Percentiles rank a stretch among this genome's conserved stretches.
Evolutionary conservation across 2,888 invertebrate species (phyloP).

Genomic region (Scaptomyza flava): DNA sequence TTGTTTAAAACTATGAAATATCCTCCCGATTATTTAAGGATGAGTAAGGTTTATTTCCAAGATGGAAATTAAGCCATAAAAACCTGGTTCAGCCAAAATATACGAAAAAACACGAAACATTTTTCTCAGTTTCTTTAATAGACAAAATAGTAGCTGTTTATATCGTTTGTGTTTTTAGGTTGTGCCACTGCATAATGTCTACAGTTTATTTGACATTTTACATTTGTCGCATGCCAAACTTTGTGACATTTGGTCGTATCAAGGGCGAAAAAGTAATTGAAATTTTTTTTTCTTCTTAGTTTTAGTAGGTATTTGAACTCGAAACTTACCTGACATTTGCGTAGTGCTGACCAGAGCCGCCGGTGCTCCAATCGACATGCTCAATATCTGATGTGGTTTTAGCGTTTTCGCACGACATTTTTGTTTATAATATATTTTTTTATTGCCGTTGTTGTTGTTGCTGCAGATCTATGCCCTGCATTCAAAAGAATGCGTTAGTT

Average conservation of each 20-base stretch:
- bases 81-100: too few species aligned
- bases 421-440: neutral
- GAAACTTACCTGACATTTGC: constrained; percentile 83
- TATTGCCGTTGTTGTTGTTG: constrained; percentile 20
- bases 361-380: constrained; percentile 87
- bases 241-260: constrained; percentile 29
- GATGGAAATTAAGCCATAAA: too few species aligned
- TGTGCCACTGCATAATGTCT: constrained; percentile 40
- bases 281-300: constrained; percentile 4
- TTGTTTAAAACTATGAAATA: neutral
- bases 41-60: too few species aligned
- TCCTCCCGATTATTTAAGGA: too few species aligned
- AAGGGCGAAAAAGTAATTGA: constrained; percentile 25
- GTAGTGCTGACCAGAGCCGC: constrained; percentile 83
- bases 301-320: neutral
- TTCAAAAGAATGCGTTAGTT: constrained; percentile 44
- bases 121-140: too few species aligned
- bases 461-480: constrained; percentile 36
- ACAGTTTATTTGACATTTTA: constrained; percentile 9
- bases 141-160: neutral
- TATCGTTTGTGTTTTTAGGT: neutral
- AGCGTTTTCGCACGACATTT: constrained; percentile 88
- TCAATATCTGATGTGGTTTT: constrained; percentile 89
- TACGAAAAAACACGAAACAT: too few species aligned
- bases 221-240: constrained; percentile 28